A percentile compares a stretch with the other conserved stretches of the same genome.
These are phyloP conservation scores for Ommatoiulus sabulosus DNA, from an alignment of 2,888 invertebrate species.

Conservation along the genomic window DNA sequence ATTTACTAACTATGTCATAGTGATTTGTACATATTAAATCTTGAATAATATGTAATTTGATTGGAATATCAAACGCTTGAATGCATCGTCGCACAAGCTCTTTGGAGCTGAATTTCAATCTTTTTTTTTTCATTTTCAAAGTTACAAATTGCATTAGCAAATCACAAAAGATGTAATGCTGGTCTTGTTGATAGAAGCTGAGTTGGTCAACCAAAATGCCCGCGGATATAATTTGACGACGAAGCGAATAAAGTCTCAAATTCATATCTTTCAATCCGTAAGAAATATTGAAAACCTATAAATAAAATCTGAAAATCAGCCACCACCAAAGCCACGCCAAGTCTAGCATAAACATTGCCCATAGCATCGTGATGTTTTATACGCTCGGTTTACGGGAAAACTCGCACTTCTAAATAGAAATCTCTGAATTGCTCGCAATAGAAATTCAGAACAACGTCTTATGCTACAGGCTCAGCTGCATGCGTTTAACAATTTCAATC, in stretches of 20 bases:
- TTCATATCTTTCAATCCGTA: neutral
- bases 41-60: neutral
- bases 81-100: neutral
- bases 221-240: neutral
- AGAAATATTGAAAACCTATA: neutral
- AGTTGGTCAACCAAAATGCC: neutral
- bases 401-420: neutral
- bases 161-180: neutral
- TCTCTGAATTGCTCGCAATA: neutral
- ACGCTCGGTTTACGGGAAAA: constrained; percentile 11
- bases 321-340: neutral
- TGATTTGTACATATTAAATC: neutral
- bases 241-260: neutral
- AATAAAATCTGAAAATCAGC: constrained; percentile 46
- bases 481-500: neutral
- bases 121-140: neutral
- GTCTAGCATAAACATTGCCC: constrained; percentile 39
- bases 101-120: neutral
- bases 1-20: no score
- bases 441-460: neutral
- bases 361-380: constrained; percentile 37
- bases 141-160: neutral
- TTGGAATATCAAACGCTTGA: neutral
- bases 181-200: neutral
- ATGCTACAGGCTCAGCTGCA: neutral